phyloP scores from a whole-genome alignment of 2,113 vertebrate genomes.

The Sturnira hondurensis region DNA sequence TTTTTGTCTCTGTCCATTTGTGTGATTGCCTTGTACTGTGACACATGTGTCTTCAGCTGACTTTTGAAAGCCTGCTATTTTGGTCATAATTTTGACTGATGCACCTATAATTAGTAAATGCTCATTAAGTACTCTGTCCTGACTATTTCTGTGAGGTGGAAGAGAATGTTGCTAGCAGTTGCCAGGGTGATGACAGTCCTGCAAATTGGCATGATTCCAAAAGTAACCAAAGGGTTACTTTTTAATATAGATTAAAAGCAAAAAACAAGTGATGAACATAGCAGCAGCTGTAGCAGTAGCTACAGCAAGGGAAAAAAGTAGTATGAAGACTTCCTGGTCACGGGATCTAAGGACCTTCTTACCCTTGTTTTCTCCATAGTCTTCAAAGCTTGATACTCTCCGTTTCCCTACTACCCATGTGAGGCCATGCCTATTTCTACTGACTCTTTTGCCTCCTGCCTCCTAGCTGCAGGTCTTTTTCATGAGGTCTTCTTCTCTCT shows the following conservation, averaged over 20 bases:
- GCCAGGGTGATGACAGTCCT: constrained; percentile 25
- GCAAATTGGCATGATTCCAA: constrained; percentile 4
- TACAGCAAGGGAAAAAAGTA: background rate
- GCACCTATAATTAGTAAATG: constrained; percentile 59
- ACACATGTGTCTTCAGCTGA: constrained; percentile 32
- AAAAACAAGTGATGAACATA: background rate
- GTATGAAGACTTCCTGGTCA: background rate
- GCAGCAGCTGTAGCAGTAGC: background rate
- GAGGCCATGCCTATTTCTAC: background rate
- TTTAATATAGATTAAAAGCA: constrained; percentile 29
- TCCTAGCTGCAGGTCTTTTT: constrained; percentile 27
- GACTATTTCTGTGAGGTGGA: constrained; percentile 38
- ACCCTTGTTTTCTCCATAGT: background rate
- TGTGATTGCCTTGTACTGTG: constrained; percentile 9
- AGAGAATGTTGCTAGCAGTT: constrained; percentile 62
- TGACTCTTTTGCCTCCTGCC: background rate
- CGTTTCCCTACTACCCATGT: background rate
- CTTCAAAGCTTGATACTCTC: background rate
- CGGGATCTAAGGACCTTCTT: background rate
- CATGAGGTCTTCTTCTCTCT: background rate
- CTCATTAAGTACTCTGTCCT: constrained; percentile 51
- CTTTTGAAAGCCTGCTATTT: constrained; percentile 55
- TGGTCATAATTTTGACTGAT: constrained; percentile 53
- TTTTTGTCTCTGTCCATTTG: background rate
- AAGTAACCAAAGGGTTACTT: constrained; percentile 26